A percentile compares a stretch with the other conserved stretches of the same genome.
These are phyloP conservation scores for Digitonthophagus gazella DNA, from an alignment of 2,888 invertebrate species.

Conservation along the genomic window DNA sequence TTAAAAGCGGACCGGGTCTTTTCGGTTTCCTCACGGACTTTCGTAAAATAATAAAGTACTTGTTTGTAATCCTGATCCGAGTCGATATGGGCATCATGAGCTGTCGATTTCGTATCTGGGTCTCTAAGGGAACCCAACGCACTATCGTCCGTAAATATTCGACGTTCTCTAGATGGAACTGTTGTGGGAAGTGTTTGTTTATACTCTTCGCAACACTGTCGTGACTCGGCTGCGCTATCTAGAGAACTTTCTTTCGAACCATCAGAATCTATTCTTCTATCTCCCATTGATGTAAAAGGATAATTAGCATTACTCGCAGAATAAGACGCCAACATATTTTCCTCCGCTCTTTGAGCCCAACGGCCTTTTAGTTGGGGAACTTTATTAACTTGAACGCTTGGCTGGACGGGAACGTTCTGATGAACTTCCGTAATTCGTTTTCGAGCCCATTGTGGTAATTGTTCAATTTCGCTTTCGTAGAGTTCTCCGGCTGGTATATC, in stretches of 20 bases:
- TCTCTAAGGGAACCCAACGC: conserved; percentile 56
- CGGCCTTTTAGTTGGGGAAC: conserved; percentile 70
- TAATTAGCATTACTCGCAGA: conserved; percentile 47
- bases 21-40: conserved; percentile 71
- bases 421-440: conserved; percentile 67
- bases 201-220: conserved; percentile 56
- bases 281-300: conserved; percentile 54
- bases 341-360: conserved; percentile 83
- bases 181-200: conserved; percentile 48
- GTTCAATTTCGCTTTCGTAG: conserved; percentile 59
- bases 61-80: conserved; percentile 70
- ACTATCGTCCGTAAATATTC: conserved; percentile 65
- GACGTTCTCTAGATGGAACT: no score
- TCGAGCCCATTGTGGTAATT: conserved; percentile 88
- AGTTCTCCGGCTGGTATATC: conserved; percentile 38
- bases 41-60: conserved; percentile 56
- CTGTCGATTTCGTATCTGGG: conserved; percentile 62
- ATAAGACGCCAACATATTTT: conserved; percentile 60
- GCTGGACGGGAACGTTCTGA: no score
- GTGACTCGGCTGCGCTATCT: conserved; percentile 57
- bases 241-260: conserved; percentile 80
- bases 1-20: conserved; percentile 53
- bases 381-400: conserved; percentile 35
- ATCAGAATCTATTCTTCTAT: conserved; percentile 62
- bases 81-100: conserved; percentile 83